phyloP scores from a whole-genome alignment of 2,113 vertebrate species.

The Regulus satrapa region DNA sequence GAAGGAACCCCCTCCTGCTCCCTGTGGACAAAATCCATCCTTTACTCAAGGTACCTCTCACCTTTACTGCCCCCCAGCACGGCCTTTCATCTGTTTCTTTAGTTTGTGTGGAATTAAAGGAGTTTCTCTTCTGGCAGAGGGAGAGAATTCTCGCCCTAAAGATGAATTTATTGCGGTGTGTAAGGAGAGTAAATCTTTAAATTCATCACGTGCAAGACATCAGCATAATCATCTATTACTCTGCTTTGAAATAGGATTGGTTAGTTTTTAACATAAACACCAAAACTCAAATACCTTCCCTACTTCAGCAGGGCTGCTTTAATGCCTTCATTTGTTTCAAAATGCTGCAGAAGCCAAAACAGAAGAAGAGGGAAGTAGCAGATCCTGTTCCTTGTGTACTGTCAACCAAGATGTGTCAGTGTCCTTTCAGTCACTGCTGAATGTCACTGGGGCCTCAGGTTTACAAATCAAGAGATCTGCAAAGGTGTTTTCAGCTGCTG shows the following conservation, averaged over 20 bases:
- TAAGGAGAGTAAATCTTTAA: neutral
- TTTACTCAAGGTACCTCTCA: constrained; percentile 85
- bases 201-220: neutral
- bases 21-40: constrained; percentile 99
- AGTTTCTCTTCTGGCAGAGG: neutral
- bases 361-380: neutral
- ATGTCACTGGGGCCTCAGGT: neutral
- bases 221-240: neutral
- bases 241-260: neutral
- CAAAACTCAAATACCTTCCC: neutral
- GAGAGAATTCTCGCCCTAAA: neutral
- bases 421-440: neutral
- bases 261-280: neutral
- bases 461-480: neutral
- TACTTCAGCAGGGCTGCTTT: neutral
- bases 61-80: neutral
- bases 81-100: neutral
- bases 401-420: neutral
- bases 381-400: neutral
- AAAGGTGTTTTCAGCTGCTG: neutral
- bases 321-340: neutral
- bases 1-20: constrained; percentile 92
- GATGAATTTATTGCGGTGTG: neutral
- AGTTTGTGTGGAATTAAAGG: neutral
- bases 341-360: neutral